phyloP scores from a whole-genome alignment of 2,113 vertebrate species.

The Buteo buteo region DNA sequence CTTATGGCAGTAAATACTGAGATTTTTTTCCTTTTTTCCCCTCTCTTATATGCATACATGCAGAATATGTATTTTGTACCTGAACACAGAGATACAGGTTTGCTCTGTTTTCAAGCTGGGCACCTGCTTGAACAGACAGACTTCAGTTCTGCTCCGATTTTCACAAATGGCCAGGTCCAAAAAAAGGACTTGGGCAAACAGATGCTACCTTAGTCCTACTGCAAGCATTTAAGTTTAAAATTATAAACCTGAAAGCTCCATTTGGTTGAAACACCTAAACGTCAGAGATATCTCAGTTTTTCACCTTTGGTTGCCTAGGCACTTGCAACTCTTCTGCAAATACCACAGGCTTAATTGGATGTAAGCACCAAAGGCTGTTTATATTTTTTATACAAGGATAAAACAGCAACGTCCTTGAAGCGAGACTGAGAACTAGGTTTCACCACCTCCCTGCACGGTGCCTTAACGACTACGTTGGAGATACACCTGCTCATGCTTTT shows the following conservation, averaged over 20 bases:
- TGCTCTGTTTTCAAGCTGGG: neutral
- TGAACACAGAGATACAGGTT: neutral
- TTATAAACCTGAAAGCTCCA: neutral
- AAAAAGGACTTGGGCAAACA: neutral
- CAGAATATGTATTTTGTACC: neutral
- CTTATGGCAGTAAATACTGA: neutral
- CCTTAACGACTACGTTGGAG: neutral
- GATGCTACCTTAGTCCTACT: neutral
- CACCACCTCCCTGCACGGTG: neutral
- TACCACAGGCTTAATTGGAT: neutral
- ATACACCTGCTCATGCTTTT: neutral
- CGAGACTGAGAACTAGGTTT: neutral
- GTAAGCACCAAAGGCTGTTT: neutral
- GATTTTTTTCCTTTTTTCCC: neutral
- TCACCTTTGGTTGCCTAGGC: neutral
- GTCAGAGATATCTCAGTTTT: neutral
- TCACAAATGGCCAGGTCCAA: neutral
- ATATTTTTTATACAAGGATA: neutral
- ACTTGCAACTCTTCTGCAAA: neutral
- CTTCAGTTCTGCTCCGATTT: neutral
- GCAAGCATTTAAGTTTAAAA: neutral
- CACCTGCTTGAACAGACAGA: neutral
- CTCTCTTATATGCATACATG: neutral
- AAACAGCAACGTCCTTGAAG: neutral
- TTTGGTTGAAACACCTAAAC: neutral